Percentiles rank a stretch among this genome's conserved stretches.
These are phyloP conservation scores for Stichopus chloronotus DNA, from an alignment of 35 echinoderm and acorn worm species.

Conservation along the genomic window DNA sequence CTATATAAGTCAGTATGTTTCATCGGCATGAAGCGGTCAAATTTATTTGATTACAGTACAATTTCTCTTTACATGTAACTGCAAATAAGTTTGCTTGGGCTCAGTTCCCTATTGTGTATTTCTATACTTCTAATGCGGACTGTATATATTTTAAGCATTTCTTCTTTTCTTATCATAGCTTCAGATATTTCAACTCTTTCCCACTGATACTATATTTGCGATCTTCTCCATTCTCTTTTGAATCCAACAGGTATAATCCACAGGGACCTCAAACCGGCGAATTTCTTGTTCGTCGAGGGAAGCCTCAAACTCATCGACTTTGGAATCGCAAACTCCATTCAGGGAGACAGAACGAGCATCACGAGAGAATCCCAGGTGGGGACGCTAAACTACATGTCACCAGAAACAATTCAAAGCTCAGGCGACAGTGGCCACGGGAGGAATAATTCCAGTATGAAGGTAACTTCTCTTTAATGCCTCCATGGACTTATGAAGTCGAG, in stretches of 20 bases:
- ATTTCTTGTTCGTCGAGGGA: conserved; percentile 97
- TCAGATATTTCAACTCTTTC: too few relatives aligned
- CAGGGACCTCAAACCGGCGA: conserved; percentile 96
- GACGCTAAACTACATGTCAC: conserved; percentile 98
- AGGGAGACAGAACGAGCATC: conserved; percentile 86
- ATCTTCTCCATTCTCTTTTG: not conserved
- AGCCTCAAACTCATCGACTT: conserved; percentile 98
- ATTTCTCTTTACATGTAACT: too few relatives aligned
- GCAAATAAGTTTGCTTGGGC: too few relatives aligned
- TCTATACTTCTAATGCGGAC: not conserved
- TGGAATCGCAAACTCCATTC: conserved; percentile 95
- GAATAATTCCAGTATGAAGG: conserved; percentile 11
- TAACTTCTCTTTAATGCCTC: not conserved
- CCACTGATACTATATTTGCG: not conserved
- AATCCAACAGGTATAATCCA: conserved; percentile 80
- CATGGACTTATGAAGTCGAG: too few relatives aligned
- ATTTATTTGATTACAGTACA: too few relatives aligned
- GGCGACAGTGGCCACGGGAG: conserved; percentile 14
- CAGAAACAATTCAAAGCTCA: conserved; percentile 87
- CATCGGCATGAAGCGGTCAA: too few relatives aligned
- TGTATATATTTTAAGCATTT: not conserved
- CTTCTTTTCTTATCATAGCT: not conserved
- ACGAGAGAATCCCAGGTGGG: conserved; percentile 89
- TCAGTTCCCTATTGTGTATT: too few relatives aligned
- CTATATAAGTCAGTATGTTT: too few relatives aligned